Evolutionary conservation across 1,140 invertebrate genomes (phyloP).

Genomic region (Procambarus clarkii): DNA sequence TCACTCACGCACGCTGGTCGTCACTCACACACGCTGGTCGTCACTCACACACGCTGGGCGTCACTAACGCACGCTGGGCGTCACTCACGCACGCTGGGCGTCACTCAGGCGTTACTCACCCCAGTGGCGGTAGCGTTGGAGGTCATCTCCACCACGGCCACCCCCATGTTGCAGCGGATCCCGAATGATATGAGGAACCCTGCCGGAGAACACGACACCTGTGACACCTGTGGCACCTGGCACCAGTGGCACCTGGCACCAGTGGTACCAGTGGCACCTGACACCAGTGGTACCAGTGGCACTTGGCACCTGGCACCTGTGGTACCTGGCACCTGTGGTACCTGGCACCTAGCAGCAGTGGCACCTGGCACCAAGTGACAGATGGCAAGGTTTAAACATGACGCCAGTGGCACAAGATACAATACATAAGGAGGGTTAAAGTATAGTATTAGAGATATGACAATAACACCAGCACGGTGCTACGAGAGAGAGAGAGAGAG

Average conservation of each 20-base stretch:
- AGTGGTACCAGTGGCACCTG: neutral
- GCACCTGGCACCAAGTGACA: neutral
- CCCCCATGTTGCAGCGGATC: constrained; percentile 97
- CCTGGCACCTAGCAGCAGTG: neutral
- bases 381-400: too few relatives aligned
- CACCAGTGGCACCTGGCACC: neutral
- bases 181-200: constrained; percentile 95
- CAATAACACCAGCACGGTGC: neutral
- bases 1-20: neutral
- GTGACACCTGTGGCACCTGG: neutral
- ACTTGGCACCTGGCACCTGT: neutral
- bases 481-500: neutral
- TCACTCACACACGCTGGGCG: neutral
- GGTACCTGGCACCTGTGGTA: neutral
- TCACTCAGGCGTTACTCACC: constrained; percentile 68
- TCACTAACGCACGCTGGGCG: too few relatives aligned
- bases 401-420: too few relatives aligned
- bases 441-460: neutral
- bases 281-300: neutral
- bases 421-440: too few relatives aligned
- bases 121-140: constrained; percentile 76
- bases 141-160: constrained; percentile 89
- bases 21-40: neutral
- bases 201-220: constrained; percentile 73
- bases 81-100: too few relatives aligned